Evolutionary conservation across 1,140 invertebrate species (phyloP).

Genomic region (Platorchestia sp.): DNA sequence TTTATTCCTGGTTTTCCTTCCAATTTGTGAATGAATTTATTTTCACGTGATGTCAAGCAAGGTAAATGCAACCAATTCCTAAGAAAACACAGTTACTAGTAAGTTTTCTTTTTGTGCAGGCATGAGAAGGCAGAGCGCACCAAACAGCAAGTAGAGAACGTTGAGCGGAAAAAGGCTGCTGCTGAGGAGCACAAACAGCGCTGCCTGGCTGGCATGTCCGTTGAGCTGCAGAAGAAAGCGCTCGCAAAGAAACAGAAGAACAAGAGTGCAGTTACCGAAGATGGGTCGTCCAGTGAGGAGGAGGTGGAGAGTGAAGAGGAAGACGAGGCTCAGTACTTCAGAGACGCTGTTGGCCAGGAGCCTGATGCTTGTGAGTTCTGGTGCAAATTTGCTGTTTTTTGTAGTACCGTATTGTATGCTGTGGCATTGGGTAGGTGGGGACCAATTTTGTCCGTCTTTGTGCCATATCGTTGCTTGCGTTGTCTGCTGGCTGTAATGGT

Average conservation of each 20-base stretch:
- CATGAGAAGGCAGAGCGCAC: background rate
- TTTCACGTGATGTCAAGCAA: too few species aligned
- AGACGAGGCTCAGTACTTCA: slow-evolving; percentile 29
- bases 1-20: too few species aligned
- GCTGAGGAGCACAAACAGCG: slow-evolving; percentile 2
- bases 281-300: background rate
- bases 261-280: too few species aligned
- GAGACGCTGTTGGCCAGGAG: slow-evolving; percentile 13
- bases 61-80: too few species aligned
- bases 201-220: slow-evolving; percentile 1
- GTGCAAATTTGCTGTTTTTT: background rate
- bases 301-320: background rate
- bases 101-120: background rate
- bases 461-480: background rate
- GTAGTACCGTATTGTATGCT: background rate
- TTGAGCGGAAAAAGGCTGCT: slow-evolving; percentile 3
- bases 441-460: background rate
- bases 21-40: too few species aligned
- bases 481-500: background rate
- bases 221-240: slow-evolving; percentile 10
- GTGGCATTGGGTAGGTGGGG: too few species aligned
- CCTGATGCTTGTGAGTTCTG: background rate
- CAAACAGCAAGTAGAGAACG: background rate
- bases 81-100: too few species aligned
- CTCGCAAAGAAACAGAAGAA: background rate